phyloP scores from a whole-genome alignment of 2,113 vertebrate genomes.

The Porphyrio hochstetteri region DNA sequence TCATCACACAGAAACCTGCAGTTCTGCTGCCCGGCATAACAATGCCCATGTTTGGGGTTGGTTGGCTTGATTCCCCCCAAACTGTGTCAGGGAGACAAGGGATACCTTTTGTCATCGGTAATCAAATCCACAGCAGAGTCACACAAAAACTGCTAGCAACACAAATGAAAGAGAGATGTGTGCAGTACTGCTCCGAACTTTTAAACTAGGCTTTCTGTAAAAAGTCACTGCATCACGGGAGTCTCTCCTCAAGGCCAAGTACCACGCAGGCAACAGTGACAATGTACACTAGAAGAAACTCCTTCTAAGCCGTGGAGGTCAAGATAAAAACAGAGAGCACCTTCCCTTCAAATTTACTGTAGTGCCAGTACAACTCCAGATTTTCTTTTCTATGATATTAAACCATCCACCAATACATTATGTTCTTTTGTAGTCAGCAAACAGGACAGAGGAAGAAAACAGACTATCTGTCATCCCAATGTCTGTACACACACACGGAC shows the following conservation, averaged over 20 bases:
- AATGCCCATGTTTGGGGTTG: too few relatives aligned
- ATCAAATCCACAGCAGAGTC: background rate
- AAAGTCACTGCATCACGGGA: fast-evolving
- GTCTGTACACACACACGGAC: background rate
- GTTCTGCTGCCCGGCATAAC: background rate
- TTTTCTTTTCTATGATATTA: fast-evolving
- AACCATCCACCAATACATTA: background rate
- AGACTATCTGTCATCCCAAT: background rate
- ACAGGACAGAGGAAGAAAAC: background rate
- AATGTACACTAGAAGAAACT: background rate
- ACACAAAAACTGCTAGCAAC: background rate
- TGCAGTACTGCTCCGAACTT: background rate
- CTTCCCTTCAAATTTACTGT: background rate
- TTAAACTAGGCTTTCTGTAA: background rate
- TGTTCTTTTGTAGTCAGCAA: background rate
- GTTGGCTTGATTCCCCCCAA: background rate
- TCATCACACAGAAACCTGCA: background rate
- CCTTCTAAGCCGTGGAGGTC: background rate
- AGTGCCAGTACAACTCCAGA: background rate
- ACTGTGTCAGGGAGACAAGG: background rate
- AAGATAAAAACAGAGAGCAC: background rate
- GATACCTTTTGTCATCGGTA: background rate
- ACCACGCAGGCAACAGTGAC: background rate
- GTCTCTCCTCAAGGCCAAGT: background rate
- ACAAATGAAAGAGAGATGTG: background rate